Conservation (phyloP, 2,797 vertebrate species). For the Nothura maculosa region DNA sequence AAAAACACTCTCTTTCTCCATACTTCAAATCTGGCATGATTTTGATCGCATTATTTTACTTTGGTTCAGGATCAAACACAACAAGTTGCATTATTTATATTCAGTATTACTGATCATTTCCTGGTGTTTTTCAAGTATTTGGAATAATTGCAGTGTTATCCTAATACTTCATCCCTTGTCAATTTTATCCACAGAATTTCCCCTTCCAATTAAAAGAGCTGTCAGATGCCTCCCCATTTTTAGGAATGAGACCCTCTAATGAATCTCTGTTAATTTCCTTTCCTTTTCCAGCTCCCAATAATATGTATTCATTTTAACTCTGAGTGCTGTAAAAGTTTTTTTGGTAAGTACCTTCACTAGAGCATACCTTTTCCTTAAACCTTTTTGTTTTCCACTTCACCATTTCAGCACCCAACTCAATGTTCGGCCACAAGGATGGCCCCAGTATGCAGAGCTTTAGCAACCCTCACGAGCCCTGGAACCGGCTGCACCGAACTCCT, state of each 20-base stretch:
- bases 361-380: conserved; percentile 82
- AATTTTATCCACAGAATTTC: conserved; percentile 50
- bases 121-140: conserved; percentile 7
- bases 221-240: conserved; percentile 73
- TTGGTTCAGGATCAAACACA: conserved; percentile 28
- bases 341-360: conserved; percentile 85
- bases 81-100: conserved; percentile 33
- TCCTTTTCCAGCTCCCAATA: conserved; percentile 88
- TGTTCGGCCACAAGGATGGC: conserved; percentile 97
- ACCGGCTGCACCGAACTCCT: conserved; percentile 96
- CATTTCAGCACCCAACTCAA: conserved; percentile 92
- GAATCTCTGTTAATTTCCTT: conserved; percentile 84
- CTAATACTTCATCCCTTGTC: conserved; percentile 35
- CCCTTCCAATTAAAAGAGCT: conserved; percentile 67
- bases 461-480: conserved; percentile 96
- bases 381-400: conserved; percentile 85
- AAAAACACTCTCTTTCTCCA: conserved; percentile 33
- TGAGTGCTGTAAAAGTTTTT: conserved; percentile 84
- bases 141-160: conserved; percentile 49
- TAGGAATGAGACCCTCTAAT: conserved; percentile 79
- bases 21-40: conserved; percentile 32
- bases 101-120: neutral
- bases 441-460: conserved; percentile 90
- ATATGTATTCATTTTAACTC: conserved; percentile 89
- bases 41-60: neutral